Evolutionary conservation across 2,888 invertebrate species (phyloP).

Genomic region (Amiota minor): DNA sequence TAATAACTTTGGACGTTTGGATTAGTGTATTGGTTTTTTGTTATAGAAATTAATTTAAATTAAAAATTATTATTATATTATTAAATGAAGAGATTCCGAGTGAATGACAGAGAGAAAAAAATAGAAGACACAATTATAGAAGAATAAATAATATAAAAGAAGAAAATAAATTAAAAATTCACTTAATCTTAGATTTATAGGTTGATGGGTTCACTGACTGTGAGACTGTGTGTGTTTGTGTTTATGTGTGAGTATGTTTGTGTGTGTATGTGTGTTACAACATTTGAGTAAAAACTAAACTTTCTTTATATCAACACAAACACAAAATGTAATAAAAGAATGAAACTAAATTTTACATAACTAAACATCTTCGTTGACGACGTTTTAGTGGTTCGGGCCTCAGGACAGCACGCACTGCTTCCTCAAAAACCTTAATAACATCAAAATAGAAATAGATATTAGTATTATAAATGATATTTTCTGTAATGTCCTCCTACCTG

Average conservation of each 20-base stretch:
- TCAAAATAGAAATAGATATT: constrained; percentile 24
- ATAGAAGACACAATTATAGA: too few species aligned
- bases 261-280: constrained; percentile 28
- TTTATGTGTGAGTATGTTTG: background rate
- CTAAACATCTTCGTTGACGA: constrained; percentile 92
- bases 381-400: constrained; percentile 97
- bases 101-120: too few species aligned
- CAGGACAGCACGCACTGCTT: constrained; percentile 97
- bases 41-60: too few species aligned
- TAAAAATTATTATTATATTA: too few species aligned
- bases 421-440: constrained; percentile 91
- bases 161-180: too few species aligned
- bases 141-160: too few species aligned
- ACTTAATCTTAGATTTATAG: too few species aligned
- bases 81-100: too few species aligned
- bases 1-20: too few species aligned
- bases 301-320: background rate
- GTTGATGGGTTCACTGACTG: too few species aligned
- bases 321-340: background rate
- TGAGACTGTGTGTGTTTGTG: constrained; percentile 12
- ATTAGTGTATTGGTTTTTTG: too few species aligned
- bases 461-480: too few species aligned
- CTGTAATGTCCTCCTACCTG: constrained; percentile 76
- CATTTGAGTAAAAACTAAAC: constrained; percentile 26
- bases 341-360: constrained; percentile 77